Base-by-base conservation (phyloP, 2,888 invertebrate species). In the Microctonus hyperodae region DNA sequence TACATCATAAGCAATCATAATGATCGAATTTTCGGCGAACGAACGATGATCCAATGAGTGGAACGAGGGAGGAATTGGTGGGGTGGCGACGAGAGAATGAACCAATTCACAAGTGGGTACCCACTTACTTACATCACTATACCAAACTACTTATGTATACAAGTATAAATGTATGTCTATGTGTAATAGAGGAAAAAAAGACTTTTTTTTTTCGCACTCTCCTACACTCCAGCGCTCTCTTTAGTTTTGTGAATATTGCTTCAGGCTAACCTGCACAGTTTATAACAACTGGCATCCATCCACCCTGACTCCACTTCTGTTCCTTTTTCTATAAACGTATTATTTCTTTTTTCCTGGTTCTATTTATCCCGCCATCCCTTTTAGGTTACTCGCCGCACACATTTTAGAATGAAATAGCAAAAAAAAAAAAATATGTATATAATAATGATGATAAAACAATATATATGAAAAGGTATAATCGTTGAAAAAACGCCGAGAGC, bases 1-100 rank as follows among this genome's bases (percentile, higher is more conserved):
- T 87, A 86, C 87, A 87, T 87, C 86, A 87, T 86, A 87, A 86
- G 86, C 82, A 83, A 83, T 83, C 82, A 83, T 83, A 83, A 83
- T 81, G 83, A 83, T 83, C 81, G 80, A 83, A 83, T 83, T 83
- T 83, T 82, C 80, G 81, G 76, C 79, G 82, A 82, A 81, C 80
- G 80, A 73, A 79, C 79, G 81, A 83, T 81, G 83, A 83, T 83
- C 83, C 81, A 79, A 81, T 81, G 82, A 83, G 83, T 83, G 83
- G 81, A 83, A 81, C 80, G 81, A 80, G 69, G 72, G 69, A 70
- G 81, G 81, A n/a, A n/a, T n/a, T n/a, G n/a, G n/a, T n/a, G n/a
- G n/a, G n/a, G n/a, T n/a, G n/a, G n/a, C n/a, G 82, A 81, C 80
- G 81, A 79, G 69, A 72, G 69, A 70, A 44, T 44, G 81, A 79